These are phyloP conservation scores for Bradypodion ventrale DNA, from an alignment of 2,797 vertebrate genomes.

Conservation along the genomic window DNA sequence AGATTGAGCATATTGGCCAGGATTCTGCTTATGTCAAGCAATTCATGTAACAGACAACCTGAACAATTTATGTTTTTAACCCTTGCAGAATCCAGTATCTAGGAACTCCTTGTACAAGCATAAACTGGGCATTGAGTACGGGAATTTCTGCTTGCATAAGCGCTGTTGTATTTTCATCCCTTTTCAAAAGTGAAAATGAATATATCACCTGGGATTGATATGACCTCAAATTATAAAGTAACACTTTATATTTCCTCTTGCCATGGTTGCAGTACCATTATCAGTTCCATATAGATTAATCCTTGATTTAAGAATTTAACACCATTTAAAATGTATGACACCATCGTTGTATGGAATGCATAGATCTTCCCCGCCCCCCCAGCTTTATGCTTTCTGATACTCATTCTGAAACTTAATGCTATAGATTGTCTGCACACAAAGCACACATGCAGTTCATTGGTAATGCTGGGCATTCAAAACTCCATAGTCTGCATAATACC, in stretches of 20 bases:
- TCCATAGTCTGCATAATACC: constrained; percentile 48
- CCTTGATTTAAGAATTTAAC: constrained; percentile 21
- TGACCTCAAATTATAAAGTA: constrained; percentile 4
- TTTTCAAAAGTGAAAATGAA: constrained; percentile 14
- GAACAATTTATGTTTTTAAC: too few species aligned
- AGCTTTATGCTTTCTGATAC: not conserved
- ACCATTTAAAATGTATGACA: not conserved
- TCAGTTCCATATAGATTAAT: not conserved
- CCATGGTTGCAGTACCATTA: not conserved
- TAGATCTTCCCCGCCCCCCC: constrained; percentile 3
- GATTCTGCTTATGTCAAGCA: too few species aligned
- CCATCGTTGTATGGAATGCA: not conserved
- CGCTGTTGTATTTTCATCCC: too few species aligned
- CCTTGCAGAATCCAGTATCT: too few species aligned
- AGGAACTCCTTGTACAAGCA: too few species aligned
- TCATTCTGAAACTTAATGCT: constrained; percentile 14
- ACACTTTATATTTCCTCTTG: constrained; percentile 21
- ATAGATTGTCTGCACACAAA: not conserved
- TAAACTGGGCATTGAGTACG: too few species aligned
- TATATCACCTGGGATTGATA: not conserved
- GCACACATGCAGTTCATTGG: not conserved
- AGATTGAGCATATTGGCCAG: too few species aligned
- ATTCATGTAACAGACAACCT: too few species aligned
- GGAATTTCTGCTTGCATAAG: too few species aligned
- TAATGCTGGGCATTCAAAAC: constrained; percentile 12